phyloP scores from a whole-genome alignment of 1,140 invertebrate species.

The Drosophila sulfurigaster region DNA sequence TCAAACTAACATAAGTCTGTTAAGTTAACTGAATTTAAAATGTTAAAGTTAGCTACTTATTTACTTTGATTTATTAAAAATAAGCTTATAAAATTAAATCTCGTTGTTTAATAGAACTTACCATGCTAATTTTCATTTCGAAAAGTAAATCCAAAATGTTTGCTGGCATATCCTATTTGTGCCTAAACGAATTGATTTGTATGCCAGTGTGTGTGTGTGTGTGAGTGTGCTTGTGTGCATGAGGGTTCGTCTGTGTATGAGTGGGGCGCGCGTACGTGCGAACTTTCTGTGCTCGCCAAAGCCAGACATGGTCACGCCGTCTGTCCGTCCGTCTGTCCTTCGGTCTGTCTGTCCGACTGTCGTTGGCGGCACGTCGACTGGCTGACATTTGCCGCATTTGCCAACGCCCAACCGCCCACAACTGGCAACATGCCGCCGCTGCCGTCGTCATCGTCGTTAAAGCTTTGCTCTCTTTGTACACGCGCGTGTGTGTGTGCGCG shows the following conservation, averaged over 20 bases:
- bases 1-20: too few species aligned
- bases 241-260: constrained; percentile 45
- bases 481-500: constrained; percentile 31
- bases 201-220: constrained; percentile 57
- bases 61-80: too few species aligned
- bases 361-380: constrained; percentile 78
- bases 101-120: background rate
- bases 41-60: too few species aligned
- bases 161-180: constrained; percentile 71
- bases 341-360: constrained; percentile 59
- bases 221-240: constrained; percentile 38
- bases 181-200: constrained; percentile 83
- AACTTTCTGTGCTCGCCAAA: constrained; percentile 76
- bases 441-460: constrained; percentile 49
- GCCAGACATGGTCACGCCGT: constrained; percentile 82
- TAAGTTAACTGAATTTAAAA: too few species aligned
- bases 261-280: constrained; percentile 61
- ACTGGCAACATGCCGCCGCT: constrained; percentile 67
- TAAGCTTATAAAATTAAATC: too few species aligned
- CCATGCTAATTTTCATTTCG: background rate
- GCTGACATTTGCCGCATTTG: constrained; percentile 80
- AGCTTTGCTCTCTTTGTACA: constrained; percentile 47
- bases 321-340: constrained; percentile 58
- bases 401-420: constrained; percentile 70
- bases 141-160: constrained; percentile 43